These are phyloP conservation scores for Bugulina stolonifera DNA, from an alignment of 2,888 invertebrate species.

Conservation along the genomic window DNA sequence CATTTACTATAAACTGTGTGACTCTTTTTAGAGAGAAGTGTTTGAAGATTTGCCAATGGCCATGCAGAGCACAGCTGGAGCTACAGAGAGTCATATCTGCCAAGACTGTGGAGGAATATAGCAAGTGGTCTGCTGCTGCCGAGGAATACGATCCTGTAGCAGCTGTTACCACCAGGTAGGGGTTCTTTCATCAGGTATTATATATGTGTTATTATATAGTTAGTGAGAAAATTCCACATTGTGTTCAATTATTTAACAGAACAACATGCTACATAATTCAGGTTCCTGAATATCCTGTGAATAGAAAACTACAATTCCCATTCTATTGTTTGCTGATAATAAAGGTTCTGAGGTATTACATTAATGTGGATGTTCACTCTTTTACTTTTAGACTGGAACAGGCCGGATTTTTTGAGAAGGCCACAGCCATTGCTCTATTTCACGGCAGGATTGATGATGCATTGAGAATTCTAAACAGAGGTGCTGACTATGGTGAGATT, in stretches of 20 bases:
- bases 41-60: constrained; percentile 21
- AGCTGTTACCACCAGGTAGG: background rate
- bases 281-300: no score
- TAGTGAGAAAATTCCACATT: no score
- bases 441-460: constrained; percentile 77
- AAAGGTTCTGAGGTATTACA: no score
- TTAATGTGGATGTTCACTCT: no score
- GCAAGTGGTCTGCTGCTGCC: background rate
- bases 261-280: no score
- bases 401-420: constrained; percentile 72
- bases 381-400: constrained; percentile 55
- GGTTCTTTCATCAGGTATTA: background rate
- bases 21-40: constrained; percentile 12
- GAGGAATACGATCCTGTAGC: background rate
- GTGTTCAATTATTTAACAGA: no score
- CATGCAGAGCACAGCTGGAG: background rate
- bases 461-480: constrained; percentile 76
- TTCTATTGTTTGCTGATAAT: no score
- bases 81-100: no score
- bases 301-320: no score
- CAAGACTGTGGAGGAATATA: background rate
- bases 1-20: background rate
- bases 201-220: background rate
- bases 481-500: constrained; percentile 54
- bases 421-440: constrained; percentile 85